These are phyloP conservation scores for Okapia johnstoni DNA, from an alignment of 2,113 vertebrate species.

Conservation along the genomic window DNA sequence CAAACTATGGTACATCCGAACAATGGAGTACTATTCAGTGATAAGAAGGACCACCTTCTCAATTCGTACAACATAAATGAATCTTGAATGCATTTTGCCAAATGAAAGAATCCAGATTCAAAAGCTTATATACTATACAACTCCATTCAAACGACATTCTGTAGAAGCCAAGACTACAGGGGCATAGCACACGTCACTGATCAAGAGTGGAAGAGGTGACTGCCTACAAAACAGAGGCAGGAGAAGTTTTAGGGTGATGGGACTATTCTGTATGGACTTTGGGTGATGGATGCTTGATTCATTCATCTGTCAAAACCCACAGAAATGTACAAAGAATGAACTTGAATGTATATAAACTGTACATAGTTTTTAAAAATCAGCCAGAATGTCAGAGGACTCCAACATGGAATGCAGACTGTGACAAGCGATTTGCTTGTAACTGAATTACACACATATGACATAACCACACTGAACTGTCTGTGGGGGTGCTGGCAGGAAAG, in stretches of 20 bases:
- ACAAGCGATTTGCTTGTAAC: not conserved
- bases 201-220: not conserved
- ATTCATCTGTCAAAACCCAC: not conserved
- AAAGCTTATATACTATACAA: not conserved
- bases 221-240: not conserved
- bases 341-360: not conserved
- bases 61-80: not conserved
- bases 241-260: not conserved
- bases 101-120: not conserved
- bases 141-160: not conserved
- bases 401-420: not conserved
- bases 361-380: not conserved
- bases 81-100: not conserved
- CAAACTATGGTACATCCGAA: not conserved
- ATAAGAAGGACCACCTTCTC: not conserved
- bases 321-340: not conserved
- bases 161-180: not conserved
- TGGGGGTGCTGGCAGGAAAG: not conserved
- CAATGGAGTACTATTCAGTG: not conserved
- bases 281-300: not conserved
- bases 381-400: not conserved
- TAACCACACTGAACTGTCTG: not conserved
- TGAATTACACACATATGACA: not conserved
- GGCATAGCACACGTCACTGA: not conserved
- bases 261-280: not conserved